Conservation (phyloP, 2,113 vertebrate genomes). For the Psephotus haematonotus region DNA sequence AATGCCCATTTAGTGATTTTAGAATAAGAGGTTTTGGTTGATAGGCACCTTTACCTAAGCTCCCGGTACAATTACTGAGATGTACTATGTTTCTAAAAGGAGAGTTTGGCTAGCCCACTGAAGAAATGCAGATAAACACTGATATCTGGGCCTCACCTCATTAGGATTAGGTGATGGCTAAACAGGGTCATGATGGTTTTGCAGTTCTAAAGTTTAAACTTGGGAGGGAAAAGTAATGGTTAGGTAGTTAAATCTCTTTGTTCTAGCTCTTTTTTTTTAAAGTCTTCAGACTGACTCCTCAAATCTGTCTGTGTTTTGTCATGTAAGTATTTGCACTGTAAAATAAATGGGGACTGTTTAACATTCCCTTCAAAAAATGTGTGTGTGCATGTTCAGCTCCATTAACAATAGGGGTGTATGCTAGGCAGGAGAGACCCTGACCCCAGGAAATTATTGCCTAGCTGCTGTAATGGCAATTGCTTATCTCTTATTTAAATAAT, state of each 20-base stretch:
- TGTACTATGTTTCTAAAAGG: background rate
- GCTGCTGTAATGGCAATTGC: slow-evolving; percentile 16
- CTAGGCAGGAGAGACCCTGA: slow-evolving; percentile 23
- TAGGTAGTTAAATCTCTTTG: slow-evolving; percentile 19
- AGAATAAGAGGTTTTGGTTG: background rate
- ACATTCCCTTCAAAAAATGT: slow-evolving; percentile 52
- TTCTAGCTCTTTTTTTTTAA: background rate
- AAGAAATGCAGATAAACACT: background rate
- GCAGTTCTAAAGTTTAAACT: background rate
- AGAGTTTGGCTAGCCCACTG: background rate
- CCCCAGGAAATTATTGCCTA: slow-evolving; percentile 39
- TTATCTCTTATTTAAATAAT: slow-evolving; percentile 62
- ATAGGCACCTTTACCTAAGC: background rate
- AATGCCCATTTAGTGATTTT: background rate
- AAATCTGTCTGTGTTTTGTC: slow-evolving; percentile 54
- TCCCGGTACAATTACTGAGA: background rate
- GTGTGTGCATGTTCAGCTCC: slow-evolving; percentile 36
- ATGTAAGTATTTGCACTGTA: slow-evolving; percentile 56
- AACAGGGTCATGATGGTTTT: background rate
- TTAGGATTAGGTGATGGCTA: background rate
- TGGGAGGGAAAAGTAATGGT: background rate
- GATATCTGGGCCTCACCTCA: background rate
- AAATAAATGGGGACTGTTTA: slow-evolving; percentile 58
- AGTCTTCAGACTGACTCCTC: slow-evolving; percentile 2
- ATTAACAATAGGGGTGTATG: slow-evolving; percentile 1